phyloP scores from a whole-genome alignment of 1,140 invertebrate species.

The Drosophila paulistorum region DNA sequence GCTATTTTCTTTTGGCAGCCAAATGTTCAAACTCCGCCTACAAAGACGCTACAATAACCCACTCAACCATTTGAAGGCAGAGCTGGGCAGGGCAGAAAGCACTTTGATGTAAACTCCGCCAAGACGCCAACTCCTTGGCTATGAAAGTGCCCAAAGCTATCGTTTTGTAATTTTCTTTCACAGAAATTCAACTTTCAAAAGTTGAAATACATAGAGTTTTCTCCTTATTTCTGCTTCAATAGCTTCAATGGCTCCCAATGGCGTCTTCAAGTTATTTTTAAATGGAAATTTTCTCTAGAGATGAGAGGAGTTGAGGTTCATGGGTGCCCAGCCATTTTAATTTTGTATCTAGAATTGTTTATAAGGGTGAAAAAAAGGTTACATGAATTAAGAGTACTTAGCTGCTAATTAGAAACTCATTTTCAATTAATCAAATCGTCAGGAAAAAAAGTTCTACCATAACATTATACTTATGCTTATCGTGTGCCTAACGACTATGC shows the following conservation, averaged over 20 bases:
- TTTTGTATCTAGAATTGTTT: not conserved
- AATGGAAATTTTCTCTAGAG: not conserved
- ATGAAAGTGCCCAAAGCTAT: slow-evolving; percentile 57
- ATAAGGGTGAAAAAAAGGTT: slow-evolving; percentile 26
- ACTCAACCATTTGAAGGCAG: slow-evolving; percentile 27
- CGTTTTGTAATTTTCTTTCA: slow-evolving; percentile 57
- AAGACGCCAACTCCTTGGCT: slow-evolving; percentile 33
- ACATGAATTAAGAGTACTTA: slow-evolving; percentile 49
- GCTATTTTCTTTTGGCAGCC: not conserved
- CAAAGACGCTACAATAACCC: slow-evolving; percentile 39
- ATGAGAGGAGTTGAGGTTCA: no score
- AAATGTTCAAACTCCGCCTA: slow-evolving; percentile 35
- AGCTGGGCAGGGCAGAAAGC: slow-evolving; percentile 11
- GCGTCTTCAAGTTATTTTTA: slow-evolving; percentile 19
- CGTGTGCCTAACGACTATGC: slow-evolving; percentile 44
- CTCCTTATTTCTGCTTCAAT: slow-evolving; percentile 23
- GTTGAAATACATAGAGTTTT: slow-evolving; percentile 24
- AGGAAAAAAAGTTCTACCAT: slow-evolving; percentile 9
- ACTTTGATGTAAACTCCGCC: slow-evolving; percentile 67
- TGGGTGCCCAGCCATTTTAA: slow-evolving; percentile 11
- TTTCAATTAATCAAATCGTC: slow-evolving; percentile 73
- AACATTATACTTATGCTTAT: slow-evolving; percentile 38
- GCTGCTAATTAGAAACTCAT: slow-evolving; percentile 74
- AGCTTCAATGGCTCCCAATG: slow-evolving; percentile 23
- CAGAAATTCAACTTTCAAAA: slow-evolving; percentile 21